A percentile compares a stretch with the other conserved stretches of the same genome.
Evolutionary conservation across 2,113 vertebrate species (phyloP).

Genomic region (Eira barbara): DNA sequence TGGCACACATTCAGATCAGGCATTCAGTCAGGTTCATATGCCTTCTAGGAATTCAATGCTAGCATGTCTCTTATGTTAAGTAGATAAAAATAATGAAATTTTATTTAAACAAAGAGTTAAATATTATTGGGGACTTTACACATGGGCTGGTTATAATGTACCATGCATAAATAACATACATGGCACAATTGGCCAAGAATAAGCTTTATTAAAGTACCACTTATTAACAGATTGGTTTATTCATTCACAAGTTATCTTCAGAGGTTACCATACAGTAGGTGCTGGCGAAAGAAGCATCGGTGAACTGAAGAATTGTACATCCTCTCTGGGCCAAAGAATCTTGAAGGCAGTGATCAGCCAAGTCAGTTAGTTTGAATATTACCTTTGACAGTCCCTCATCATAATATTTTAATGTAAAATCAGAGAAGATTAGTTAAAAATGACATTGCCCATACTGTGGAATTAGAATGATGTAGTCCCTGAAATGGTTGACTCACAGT

Average conservation of each 20-base stretch:
- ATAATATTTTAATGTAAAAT: neutral
- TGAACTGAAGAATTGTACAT: neutral
- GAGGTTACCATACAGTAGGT: neutral
- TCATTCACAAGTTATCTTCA: conserved; percentile 1
- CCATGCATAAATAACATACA: neutral
- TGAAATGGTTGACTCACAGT: neutral
- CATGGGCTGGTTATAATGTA: neutral
- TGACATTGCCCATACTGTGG: neutral
- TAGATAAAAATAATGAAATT: neutral
- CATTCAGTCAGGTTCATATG: neutral
- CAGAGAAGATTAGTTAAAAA: neutral
- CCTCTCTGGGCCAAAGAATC: neutral
- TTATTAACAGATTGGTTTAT: neutral
- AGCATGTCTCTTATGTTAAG: neutral
- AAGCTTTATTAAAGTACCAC: neutral
- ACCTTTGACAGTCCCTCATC: neutral
- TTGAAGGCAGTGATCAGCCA: neutral
- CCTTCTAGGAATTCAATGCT: neutral
- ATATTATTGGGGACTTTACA: neutral
- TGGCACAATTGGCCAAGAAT: neutral
- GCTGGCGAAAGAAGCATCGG: neutral
- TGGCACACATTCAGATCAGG: neutral
- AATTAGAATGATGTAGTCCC: neutral
- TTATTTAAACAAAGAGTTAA: neutral
- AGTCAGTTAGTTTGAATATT: neutral